Base-by-base conservation (phyloP, 2,113 vertebrate species). In the Ceratotherium simum region DNA sequence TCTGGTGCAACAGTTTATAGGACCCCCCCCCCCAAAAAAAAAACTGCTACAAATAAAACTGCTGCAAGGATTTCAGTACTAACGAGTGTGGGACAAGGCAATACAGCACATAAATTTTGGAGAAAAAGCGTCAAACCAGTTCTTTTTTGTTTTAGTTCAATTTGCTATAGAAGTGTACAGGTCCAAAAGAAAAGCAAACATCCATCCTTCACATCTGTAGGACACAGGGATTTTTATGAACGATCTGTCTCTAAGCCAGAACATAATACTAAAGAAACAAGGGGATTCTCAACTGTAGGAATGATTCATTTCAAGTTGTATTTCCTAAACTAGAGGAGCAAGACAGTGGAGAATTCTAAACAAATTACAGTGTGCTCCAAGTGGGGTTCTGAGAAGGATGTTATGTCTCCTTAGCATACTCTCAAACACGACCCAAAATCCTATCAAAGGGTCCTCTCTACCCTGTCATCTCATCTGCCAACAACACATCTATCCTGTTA, bases 221-320 rank as follows among this genome's bases (percentile, higher is more conserved):
- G 72, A 78, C 36, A 36, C 23, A 92, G 18, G 48, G 13, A 33
- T 39, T 64, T 67, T 93, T 85, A 65, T 56, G n/a, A 85, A 8
- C 58, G 46, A 85, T 76, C n/a, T 93, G 58, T 85, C 82, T 56
- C 83, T 56, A 42, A 93, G 17, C 18, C 88, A 85, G 62, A 91
- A 70, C 16, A 48, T 42, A 86, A 69, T 25, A 78, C 4, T 60
- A 58, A 84, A 20, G 16, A 84, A 31, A 65, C 36, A 91, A 39
- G 69, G 60, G 25, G 8, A 25, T 33, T 36, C 29, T 87, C 60
- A 54, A 39, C 0, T 39, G 46, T n/a, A 67, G 33, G 25, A 54
- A 79, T 31, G 9, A 90, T 90, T 67, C 23, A 51, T 51, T 65
- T 78, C 73, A 69, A 69, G 16, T 29, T 93, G 39, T 29, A 48